phyloP scores from a whole-genome alignment of 2,888 invertebrate genomes.

The Coleophora deauratella region DNA sequence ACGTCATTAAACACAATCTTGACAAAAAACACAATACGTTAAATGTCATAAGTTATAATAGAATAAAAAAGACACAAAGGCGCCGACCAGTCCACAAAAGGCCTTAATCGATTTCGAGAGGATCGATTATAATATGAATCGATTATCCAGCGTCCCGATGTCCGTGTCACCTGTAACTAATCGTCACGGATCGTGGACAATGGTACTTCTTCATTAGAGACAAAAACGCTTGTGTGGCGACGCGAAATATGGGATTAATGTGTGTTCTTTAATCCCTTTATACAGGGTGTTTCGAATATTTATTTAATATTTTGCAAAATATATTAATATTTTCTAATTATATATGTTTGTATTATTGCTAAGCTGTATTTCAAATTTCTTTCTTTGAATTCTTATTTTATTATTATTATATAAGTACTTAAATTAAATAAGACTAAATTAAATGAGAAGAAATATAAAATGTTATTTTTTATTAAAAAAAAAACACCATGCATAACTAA shows the following conservation, averaged over 20 bases:
- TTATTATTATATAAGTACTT: too few relatives aligned
- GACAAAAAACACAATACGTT: neutral
- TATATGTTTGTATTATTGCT: too few relatives aligned
- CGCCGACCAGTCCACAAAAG: constrained; percentile 49
- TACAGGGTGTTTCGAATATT: constrained; percentile 34
- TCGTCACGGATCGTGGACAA: constrained; percentile 50
- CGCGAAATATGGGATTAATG: constrained; percentile 57
- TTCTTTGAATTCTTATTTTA: too few relatives aligned
- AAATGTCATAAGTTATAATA: constrained; percentile 4
- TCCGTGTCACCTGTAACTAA: constrained; percentile 63
- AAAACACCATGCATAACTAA: too few relatives aligned
- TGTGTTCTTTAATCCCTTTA: constrained; percentile 29
- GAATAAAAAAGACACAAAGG: constrained; percentile 42
- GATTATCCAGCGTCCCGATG: constrained; percentile 51
- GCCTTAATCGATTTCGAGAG: constrained; percentile 59
- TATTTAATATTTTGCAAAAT: neutral
- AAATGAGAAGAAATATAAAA: too few relatives aligned
- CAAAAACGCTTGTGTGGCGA: constrained; percentile 53
- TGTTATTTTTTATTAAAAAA: too few relatives aligned
- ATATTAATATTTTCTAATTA: too few relatives aligned
- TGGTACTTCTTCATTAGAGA: constrained; percentile 67
- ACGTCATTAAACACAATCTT: too few relatives aligned
- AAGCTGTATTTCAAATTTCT: too few relatives aligned
- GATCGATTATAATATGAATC: constrained; percentile 59
- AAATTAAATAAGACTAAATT: too few relatives aligned